A percentile compares a stretch with the other conserved stretches of the same genome.
These are phyloP conservation scores for Noctua comes DNA, from an alignment of 2,888 invertebrate species.

Conservation along the genomic window DNA sequence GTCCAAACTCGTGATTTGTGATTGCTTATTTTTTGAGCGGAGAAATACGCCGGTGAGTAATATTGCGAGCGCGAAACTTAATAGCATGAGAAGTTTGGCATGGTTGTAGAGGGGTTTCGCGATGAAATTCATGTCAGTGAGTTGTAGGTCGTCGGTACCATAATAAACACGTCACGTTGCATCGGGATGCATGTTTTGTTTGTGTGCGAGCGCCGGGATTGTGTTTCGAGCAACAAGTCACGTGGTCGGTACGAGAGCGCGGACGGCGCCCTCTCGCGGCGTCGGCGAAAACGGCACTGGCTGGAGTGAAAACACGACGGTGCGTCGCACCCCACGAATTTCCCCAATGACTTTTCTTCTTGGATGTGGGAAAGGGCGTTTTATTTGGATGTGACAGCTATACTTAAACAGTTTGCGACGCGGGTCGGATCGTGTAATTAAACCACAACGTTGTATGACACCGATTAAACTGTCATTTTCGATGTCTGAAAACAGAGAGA, in stretches of 20 bases:
- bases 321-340: slow-evolving; percentile 89
- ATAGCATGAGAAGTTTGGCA: slow-evolving; percentile 83
- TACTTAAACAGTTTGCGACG: slow-evolving; percentile 66
- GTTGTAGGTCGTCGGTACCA: slow-evolving; percentile 66
- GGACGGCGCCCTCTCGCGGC: slow-evolving; percentile 88
- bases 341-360: slow-evolving; percentile 88
- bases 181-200: slow-evolving; percentile 78
- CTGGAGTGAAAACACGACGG: slow-evolving; percentile 84
- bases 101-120: slow-evolving; percentile 83
- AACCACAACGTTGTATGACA: slow-evolving; percentile 66
- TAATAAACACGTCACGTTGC: slow-evolving; percentile 73
- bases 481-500: slow-evolving; percentile 49
- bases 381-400: slow-evolving; percentile 78
- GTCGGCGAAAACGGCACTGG: slow-evolving; percentile 87
- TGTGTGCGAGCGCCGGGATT: slow-evolving; percentile 64
- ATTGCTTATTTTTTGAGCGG: slow-evolving; percentile 77
- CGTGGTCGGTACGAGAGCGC: slow-evolving; percentile 78
- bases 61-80: slow-evolving; percentile 81
- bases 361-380: slow-evolving; percentile 81
- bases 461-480: slow-evolving; percentile 66
- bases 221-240: slow-evolving; percentile 85
- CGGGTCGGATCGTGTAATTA: slow-evolving; percentile 65
- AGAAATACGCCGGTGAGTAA: slow-evolving; percentile 82
- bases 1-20: slow-evolving; percentile 70
- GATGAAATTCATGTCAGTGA: slow-evolving; percentile 86